These are phyloP conservation scores for Lamellibrachia columna DNA, from an alignment of 2,888 invertebrate genomes.

Conservation along the genomic window DNA sequence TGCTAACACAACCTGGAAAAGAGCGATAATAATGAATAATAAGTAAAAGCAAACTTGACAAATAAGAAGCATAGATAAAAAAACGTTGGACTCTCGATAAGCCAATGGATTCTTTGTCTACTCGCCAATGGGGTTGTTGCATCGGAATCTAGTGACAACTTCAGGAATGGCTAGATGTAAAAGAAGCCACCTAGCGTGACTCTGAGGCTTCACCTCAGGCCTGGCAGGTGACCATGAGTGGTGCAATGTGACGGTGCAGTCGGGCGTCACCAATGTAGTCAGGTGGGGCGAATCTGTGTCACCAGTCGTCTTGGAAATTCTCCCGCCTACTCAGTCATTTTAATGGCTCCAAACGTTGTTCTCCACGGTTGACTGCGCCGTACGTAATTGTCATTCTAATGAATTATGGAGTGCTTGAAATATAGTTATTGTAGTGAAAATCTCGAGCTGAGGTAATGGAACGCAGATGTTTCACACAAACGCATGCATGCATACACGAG, in stretches of 20 bases:
- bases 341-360: background rate
- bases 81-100: no score
- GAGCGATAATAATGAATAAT: background rate
- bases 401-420: background rate
- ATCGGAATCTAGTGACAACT: no score
- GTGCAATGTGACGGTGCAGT: background rate
- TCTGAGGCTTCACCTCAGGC: background rate
- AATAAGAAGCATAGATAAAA: no score
- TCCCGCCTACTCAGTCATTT: background rate
- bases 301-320: background rate
- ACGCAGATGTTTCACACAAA: background rate
- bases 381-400: background rate
- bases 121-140: no score
- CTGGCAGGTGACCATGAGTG: background rate
- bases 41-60: background rate
- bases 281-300: background rate
- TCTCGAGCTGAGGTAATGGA: background rate
- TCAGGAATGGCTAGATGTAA: background rate
- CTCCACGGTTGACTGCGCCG: background rate
- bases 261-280: background rate
- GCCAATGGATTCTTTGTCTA: no score
- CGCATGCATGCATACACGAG: background rate
- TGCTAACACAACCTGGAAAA: background rate
- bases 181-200: background rate
- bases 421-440: background rate